These are phyloP conservation scores for Enteromius mattozi DNA, from an alignment of 2,797 vertebrate genomes.

Conservation along the genomic window DNA sequence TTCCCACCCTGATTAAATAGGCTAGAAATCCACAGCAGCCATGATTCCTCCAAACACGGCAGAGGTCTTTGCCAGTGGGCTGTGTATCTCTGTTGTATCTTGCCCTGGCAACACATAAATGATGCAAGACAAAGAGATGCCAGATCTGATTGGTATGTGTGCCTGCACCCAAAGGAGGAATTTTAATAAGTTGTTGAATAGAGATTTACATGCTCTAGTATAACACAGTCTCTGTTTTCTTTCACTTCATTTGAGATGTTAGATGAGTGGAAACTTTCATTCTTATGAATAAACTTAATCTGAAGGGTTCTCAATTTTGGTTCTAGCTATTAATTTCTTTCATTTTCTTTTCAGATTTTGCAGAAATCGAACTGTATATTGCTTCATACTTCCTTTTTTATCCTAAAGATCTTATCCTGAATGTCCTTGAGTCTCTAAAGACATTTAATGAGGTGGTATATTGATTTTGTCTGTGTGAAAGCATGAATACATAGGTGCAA, in stretches of 20 bases:
- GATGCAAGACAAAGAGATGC: constrained; percentile 72
- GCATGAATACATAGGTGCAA: constrained; percentile 2
- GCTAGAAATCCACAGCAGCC: constrained; percentile 57
- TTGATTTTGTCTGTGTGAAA: constrained; percentile 33
- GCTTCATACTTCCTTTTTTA: not conserved
- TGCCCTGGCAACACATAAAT: constrained; percentile 74
- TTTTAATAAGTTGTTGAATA: constrained; percentile 50
- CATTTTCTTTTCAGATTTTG: constrained; percentile 20
- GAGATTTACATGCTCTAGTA: constrained; percentile 39
- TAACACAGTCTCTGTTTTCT: constrained; percentile 25
- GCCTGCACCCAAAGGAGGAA: constrained; percentile 42
- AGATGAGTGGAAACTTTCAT: constrained; percentile 18
- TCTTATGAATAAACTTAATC: constrained; percentile 24
- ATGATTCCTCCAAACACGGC: constrained; percentile 41
- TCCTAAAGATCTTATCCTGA: constrained; percentile 8
- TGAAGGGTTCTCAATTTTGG: not conserved
- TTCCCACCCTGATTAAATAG: constrained; percentile 63
- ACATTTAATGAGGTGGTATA: constrained; percentile 26
- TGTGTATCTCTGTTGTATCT: constrained; percentile 67
- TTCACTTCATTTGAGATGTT: constrained; percentile 20
- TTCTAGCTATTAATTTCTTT: not conserved
- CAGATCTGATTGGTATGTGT: constrained; percentile 64
- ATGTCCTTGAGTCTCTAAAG: constrained; percentile 29
- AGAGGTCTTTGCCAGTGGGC: constrained; percentile 61
- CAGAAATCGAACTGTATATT: not conserved